Evolutionary conservation across 2,888 invertebrate species (phyloP).

Genomic region (Acrocera orbiculus): DNA sequence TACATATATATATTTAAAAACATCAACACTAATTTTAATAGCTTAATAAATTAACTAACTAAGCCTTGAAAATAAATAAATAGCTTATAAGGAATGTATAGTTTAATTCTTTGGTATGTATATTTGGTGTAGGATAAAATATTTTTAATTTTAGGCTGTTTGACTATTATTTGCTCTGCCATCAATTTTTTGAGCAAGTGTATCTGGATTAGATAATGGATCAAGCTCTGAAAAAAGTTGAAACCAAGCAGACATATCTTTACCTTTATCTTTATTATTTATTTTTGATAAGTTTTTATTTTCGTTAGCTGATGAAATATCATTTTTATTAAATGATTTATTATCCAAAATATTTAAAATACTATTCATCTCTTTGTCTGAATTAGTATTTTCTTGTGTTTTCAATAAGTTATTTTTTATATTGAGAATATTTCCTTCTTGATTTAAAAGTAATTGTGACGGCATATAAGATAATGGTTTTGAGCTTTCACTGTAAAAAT

Average conservation of each 20-base stretch:
- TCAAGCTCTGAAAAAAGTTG: constrained; percentile 86
- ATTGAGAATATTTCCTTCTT: not conserved
- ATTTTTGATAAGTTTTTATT: constrained; percentile 2
- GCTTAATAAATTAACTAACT: too few relatives aligned
- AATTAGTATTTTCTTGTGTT: too few relatives aligned
- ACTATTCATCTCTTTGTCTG: too few relatives aligned
- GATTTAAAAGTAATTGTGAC: constrained; percentile 27
- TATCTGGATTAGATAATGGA: constrained; percentile 73
- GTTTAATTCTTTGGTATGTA: too few relatives aligned
- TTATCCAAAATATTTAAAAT: too few relatives aligned
- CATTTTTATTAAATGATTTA: constrained; percentile 2
- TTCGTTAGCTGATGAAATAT: not conserved
- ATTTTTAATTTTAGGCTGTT: constrained; percentile 27
- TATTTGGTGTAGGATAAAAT: too few relatives aligned
- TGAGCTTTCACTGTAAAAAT: constrained; percentile 7
- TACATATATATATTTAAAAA: too few relatives aligned
- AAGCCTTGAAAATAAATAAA: too few relatives aligned
- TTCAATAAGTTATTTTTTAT: not conserved
- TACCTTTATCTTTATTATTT: constrained; percentile 26
- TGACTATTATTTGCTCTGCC: constrained; percentile 33
- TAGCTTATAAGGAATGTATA: too few relatives aligned
- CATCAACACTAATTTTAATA: too few relatives aligned
- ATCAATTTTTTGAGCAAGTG: constrained; percentile 20
- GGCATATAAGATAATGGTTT: constrained; percentile 29
- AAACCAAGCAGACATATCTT: constrained; percentile 54